Percentiles rank a stretch among this genome's conserved stretches.
phyloP scores from a whole-genome alignment of 92 coral and sea anemone genomes.

The Meandrina meandrites region DNA sequence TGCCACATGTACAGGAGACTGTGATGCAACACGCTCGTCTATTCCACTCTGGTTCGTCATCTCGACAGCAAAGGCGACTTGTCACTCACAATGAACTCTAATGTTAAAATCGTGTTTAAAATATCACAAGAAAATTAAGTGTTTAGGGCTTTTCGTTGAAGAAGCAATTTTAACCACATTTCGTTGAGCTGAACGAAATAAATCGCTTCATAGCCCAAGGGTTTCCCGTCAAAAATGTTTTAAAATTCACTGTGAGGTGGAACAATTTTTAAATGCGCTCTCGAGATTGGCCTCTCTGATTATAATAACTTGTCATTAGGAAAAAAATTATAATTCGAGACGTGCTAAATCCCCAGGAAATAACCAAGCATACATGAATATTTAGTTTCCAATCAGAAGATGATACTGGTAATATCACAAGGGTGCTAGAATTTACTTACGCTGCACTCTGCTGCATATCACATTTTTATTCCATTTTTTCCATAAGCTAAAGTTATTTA shows the following conservation, averaged over 20 bases:
- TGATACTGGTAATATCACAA: background rate
- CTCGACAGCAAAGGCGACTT: background rate
- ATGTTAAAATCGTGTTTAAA: background rate
- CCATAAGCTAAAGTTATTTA: background rate
- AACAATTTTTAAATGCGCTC: background rate
- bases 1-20: background rate
- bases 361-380: background rate
- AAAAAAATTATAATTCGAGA: slow-evolving; percentile 2
- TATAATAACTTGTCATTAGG: slow-evolving; percentile 22
- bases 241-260: background rate
- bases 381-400: slow-evolving; percentile 12
- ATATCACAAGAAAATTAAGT: background rate
- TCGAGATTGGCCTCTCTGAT: slow-evolving; percentile 12
- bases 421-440: background rate
- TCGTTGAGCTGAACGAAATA: background rate
- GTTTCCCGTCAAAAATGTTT: background rate
- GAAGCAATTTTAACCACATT: background rate
- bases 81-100: background rate
- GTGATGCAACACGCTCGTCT: background rate
- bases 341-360: slow-evolving; percentile 22
- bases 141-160: background rate
- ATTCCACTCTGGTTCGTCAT: background rate
- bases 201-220: background rate
- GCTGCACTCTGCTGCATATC: background rate
- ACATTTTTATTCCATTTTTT: background rate